Evolutionary conservation across 2,797 vertebrate genomes (phyloP).

Genomic region (Oceanodroma leucorhoa): DNA sequence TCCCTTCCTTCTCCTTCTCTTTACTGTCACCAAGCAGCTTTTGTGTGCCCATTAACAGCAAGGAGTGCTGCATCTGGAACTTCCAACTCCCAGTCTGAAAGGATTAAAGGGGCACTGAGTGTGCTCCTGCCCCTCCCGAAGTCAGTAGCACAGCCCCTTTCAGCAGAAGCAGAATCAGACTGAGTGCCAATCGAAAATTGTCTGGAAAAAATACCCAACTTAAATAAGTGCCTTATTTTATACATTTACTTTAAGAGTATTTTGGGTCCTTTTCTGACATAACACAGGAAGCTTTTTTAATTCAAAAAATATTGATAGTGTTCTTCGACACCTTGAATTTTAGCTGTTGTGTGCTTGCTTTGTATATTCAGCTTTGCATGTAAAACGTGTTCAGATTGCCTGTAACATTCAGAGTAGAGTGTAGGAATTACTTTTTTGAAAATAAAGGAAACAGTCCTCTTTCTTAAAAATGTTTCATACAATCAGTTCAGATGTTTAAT

Average conservation of each 20-base stretch:
- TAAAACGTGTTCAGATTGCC: neutral
- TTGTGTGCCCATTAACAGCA: neutral
- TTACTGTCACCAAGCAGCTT: neutral
- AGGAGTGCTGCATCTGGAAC: neutral
- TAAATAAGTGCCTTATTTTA: neutral
- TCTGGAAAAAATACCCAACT: neutral
- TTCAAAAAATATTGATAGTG: neutral
- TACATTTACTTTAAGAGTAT: neutral
- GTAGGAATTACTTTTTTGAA: neutral
- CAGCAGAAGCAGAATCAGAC: neutral
- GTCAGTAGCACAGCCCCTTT: neutral
- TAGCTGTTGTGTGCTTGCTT: neutral
- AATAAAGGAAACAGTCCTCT: neutral
- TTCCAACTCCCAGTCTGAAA: neutral
- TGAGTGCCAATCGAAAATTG: neutral
- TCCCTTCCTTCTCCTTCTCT: neutral
- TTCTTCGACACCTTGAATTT: neutral
- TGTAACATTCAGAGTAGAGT: neutral
- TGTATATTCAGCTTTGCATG: neutral
- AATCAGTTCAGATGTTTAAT: neutral
- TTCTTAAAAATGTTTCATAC: neutral
- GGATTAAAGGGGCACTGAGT: neutral
- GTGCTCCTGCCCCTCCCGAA: neutral
- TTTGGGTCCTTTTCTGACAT: neutral
- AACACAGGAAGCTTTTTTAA: neutral